Conservation (phyloP, 2,888 invertebrate genomes). For the Watsonalla binaria region DNA sequence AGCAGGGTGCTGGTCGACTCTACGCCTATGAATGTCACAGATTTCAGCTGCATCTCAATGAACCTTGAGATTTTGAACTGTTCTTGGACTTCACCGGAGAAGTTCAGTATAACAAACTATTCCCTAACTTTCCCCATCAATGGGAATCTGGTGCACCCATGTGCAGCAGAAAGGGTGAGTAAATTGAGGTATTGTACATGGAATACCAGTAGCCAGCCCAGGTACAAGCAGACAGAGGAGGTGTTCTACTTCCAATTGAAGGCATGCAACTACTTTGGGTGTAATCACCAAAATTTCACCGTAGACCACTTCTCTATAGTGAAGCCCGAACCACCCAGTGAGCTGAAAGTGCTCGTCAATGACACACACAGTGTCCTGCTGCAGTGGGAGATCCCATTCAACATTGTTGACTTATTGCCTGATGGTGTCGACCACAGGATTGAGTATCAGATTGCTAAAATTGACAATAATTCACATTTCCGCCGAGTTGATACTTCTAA, state of each 20-base stretch:
- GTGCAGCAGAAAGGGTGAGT: slow-evolving; percentile 26
- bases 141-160: slow-evolving; percentile 33
- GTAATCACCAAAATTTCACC: slow-evolving; percentile 61
- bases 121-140: slow-evolving; percentile 44
- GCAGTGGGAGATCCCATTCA: slow-evolving; percentile 56
- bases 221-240: slow-evolving; percentile 66
- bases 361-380: slow-evolving; percentile 56
- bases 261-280: slow-evolving; percentile 81
- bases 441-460: slow-evolving; percentile 70
- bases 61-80: slow-evolving; percentile 88
- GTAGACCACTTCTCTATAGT: slow-evolving; percentile 79
- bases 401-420: slow-evolving; percentile 50
- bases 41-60: slow-evolving; percentile 85
- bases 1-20: slow-evolving; percentile 63
- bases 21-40: slow-evolving; percentile 80
- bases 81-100: slow-evolving; percentile 81
- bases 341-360: slow-evolving; percentile 41
- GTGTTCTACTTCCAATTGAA: slow-evolving; percentile 78
- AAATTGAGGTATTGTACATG: slow-evolving; percentile 44
- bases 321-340: slow-evolving; percentile 52
- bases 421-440: slow-evolving; percentile 62
- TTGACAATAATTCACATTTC: slow-evolving; percentile 60
- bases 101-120: slow-evolving; percentile 54
- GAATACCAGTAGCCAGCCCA: slow-evolving; percentile 47
- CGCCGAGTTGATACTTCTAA: slow-evolving; percentile 56